Base-by-base conservation (phyloP, 2,797 vertebrate species). In the Micrastur ruficollis region DNA sequence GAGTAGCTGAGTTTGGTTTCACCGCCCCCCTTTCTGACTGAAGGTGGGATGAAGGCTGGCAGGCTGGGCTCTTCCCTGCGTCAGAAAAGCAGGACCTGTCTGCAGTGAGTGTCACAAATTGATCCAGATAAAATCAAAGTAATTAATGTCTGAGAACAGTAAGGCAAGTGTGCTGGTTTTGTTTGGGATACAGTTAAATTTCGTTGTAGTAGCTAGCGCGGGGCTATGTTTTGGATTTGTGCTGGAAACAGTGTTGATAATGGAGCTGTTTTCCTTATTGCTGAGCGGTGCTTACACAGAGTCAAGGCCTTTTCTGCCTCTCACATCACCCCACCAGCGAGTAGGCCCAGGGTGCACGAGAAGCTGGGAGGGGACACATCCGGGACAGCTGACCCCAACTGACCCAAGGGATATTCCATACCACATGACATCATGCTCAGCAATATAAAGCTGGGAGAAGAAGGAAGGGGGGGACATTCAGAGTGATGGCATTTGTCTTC, bases 311-410 rank as follows among this genome's bases (percentile, higher is more conserved):
- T 58, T 81, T 70, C 25, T 59, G 11, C 38, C 22, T 22, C 29
- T 7, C 6, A 12, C 12, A 4, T 5, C 40, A 22, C 31, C 31
- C 11, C 9, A 22, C 31, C 34, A 42, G 11, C 16, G 32, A 55
- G 9, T 10, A 9, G 46, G 13, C 46, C 66, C 46, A 26, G 20
- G 13, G 18, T 16, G 20, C 14, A 66, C 9, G 4, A 53, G 52
- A 14, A 5, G 3, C 5, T 82, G 31, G 46, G 26, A 59, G 18
- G 11, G 15, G 31, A 36, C 50, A 32, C 1, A 2, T 11, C 9
- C 0, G 0, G 18, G 21, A 12, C 18, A 44, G 31, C 56, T 75
- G 44, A 25, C 56, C 56, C 44, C 27, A 38, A 11, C 7, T 31
- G 44, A 75, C 27, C 21, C 27, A 38, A 49, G 34, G 27, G 16